Evolutionary conservation across 2,797 vertebrate species (phyloP).

Genomic region (Peromyscus aztecus): DNA sequence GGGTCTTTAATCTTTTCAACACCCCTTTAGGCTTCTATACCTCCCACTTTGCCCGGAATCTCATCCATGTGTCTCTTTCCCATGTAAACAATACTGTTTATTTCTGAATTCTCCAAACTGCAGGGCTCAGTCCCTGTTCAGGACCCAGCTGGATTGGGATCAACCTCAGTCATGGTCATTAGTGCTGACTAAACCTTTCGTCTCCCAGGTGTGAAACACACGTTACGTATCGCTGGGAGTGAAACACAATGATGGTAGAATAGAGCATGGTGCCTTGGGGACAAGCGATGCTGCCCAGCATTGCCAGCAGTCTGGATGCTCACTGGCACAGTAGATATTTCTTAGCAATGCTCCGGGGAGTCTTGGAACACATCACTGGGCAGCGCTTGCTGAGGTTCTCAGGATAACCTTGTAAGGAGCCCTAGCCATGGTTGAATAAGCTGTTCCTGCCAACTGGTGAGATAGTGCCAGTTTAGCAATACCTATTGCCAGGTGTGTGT

Average conservation of each 20-base stretch:
- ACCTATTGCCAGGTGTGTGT: background rate
- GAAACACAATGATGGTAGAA: background rate
- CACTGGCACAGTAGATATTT: background rate
- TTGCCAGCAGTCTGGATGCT: background rate
- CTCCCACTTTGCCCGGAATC: background rate
- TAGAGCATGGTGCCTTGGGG: background rate
- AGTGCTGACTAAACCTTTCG: background rate
- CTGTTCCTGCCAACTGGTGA: slow-evolving; percentile 7
- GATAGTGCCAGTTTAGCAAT: background rate
- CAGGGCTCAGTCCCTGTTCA: background rate
- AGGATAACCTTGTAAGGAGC: slow-evolving; percentile 27
- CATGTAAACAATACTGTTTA: background rate
- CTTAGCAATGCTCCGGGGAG: background rate
- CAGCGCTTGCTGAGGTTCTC: background rate
- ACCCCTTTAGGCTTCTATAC: background rate
- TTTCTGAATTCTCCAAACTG: slow-evolving; percentile 14
- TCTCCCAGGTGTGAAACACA: background rate
- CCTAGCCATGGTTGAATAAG: background rate
- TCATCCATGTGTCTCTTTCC: background rate
- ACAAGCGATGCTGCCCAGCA: background rate
- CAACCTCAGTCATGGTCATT: background rate
- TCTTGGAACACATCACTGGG: background rate
- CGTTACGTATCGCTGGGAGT: background rate
- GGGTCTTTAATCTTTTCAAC: background rate
- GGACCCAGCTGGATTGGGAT: background rate